phyloP scores from a whole-genome alignment of 2,888 invertebrate genomes.

The Dendrolimus pini region DNA sequence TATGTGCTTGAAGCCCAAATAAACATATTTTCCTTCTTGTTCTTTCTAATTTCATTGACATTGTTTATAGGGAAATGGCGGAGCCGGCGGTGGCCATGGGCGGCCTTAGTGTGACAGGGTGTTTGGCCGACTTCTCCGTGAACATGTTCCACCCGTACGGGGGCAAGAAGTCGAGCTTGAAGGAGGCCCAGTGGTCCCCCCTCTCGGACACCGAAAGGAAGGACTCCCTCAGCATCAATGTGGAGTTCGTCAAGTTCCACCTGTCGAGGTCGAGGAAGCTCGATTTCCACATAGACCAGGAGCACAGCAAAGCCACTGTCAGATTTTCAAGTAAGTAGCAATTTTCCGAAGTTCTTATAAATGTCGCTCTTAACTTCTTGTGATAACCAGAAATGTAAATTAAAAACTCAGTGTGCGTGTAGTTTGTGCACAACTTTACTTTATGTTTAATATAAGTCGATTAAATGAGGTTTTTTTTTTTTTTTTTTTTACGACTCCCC shows the following conservation, averaged over 20 bases:
- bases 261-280: constrained; percentile 93
- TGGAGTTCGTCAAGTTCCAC: constrained; percentile 98
- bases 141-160: constrained; percentile 99
- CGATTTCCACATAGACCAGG: constrained; percentile 83
- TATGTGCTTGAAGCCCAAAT: no score
- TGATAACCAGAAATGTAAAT: no score
- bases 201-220: constrained; percentile 92
- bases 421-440: no score
- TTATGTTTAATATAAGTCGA: no score
- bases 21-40: no score
- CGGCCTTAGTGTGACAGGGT: constrained; percentile 95
- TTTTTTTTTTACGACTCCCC: no score
- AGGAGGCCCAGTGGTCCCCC: constrained; percentile 89
- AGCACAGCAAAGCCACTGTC: constrained; percentile 90
- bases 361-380: no score
- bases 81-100: constrained; percentile 83
- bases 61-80: constrained; percentile 68
- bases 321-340: constrained; percentile 88
- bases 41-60: no score
- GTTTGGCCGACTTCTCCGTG: constrained; percentile 97
- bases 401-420: no score
- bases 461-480: no score
- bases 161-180: constrained; percentile 87
- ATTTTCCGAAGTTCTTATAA: not conserved
- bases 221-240: constrained; percentile 96